phyloP scores from a whole-genome alignment of 2,113 vertebrate species.

The Anthoscopus minutus region DNA sequence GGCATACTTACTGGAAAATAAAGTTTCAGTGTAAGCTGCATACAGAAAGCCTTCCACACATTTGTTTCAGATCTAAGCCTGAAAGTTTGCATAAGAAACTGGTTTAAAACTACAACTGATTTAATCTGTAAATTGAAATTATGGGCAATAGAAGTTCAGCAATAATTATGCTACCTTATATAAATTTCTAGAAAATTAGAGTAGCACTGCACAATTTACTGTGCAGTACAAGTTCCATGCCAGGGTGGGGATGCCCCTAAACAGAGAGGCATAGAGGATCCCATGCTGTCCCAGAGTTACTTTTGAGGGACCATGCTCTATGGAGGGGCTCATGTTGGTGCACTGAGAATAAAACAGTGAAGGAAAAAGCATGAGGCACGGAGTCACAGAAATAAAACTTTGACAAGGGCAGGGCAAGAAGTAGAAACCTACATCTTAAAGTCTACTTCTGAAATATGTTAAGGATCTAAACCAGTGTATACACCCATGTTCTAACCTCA shows the following conservation, averaged over 20 bases:
- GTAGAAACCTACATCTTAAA: background rate
- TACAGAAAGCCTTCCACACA: background rate
- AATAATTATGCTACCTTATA: background rate
- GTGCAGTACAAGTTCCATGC: background rate
- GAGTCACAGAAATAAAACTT: background rate
- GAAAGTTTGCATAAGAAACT: background rate
- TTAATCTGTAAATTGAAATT: background rate
- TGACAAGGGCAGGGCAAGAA: background rate
- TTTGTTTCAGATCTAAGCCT: background rate
- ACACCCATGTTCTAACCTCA: background rate
- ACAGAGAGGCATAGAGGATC: background rate
- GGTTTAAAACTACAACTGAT: background rate
- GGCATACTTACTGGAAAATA: background rate
- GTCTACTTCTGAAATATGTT: background rate
- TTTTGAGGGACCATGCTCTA: background rate
- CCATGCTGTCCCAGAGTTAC: background rate
- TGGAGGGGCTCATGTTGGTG: fast-evolving
- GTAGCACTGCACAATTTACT: background rate
- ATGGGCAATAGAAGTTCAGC: background rate
- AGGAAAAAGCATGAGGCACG: background rate
- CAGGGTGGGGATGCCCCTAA: fast-evolving
- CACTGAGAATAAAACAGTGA: background rate
- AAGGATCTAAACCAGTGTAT: background rate
- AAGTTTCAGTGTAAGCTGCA: background rate
- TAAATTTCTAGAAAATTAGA: background rate